Conservation (phyloP, 2,113 vertebrate species). For the Montifringilla adamsi region DNA sequence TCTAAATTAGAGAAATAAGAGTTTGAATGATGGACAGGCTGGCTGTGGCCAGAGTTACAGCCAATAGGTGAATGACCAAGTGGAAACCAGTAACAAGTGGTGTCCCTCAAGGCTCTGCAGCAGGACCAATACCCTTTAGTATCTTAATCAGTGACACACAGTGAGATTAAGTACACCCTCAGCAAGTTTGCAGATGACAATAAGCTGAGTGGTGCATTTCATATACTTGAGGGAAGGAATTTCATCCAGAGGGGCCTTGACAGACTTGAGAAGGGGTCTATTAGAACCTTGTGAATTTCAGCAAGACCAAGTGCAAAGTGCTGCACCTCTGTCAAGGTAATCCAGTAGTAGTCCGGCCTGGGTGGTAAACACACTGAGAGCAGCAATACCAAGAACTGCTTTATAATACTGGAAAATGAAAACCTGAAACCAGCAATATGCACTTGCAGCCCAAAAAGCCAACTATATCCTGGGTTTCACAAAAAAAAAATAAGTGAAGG, state of each 20-base stretch:
- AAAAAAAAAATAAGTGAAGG: background rate
- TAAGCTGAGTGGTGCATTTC: background rate
- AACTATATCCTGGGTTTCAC: background rate
- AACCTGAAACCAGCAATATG: background rate
- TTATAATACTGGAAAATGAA: background rate
- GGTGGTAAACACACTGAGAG: fast-evolving
- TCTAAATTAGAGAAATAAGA: background rate
- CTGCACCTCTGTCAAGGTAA: background rate
- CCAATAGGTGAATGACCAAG: background rate
- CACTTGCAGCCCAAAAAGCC: background rate
- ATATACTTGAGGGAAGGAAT: background rate
- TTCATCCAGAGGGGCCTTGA: background rate
- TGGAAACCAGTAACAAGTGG: background rate
- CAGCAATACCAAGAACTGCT: background rate
- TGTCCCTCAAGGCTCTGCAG: background rate
- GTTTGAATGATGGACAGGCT: background rate
- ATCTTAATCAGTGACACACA: background rate
- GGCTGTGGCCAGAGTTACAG: background rate
- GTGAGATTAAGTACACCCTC: too few relatives aligned
- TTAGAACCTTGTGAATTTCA: background rate
- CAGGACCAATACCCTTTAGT: background rate
- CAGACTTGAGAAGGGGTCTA: background rate
- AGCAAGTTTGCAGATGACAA: background rate
- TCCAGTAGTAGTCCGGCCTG: background rate
- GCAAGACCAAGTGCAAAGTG: background rate